These are phyloP conservation scores for Microplitis deprimator DNA, from an alignment of 2,888 invertebrate species.

Conservation along the genomic window DNA sequence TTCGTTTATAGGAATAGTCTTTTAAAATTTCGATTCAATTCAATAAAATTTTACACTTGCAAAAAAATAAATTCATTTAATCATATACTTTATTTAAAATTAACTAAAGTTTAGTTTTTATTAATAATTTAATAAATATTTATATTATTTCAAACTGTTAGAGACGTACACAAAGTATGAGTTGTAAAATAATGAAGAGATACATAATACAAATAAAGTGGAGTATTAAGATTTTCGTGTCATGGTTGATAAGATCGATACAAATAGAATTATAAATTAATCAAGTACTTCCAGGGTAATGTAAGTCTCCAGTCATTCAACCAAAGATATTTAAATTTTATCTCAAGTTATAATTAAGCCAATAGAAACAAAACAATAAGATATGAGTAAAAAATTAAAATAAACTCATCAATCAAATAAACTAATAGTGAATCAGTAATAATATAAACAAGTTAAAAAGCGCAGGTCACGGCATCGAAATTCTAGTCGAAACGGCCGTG, in stretches of 20 bases:
- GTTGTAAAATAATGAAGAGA: not conserved
- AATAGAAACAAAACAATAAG: not conserved
- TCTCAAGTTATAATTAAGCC: not conserved
- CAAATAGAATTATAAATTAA: no score
- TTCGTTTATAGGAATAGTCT: conserved; percentile 15
- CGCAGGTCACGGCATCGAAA: conserved; percentile 28
- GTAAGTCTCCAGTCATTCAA: no score
- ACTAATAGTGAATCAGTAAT: not conserved
- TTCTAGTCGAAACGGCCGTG: conserved; percentile 29
- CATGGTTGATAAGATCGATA: no score
- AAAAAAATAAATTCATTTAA: not conserved
- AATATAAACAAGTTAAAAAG: not conserved
- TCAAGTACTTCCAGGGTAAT: no score
- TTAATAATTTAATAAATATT: no score
- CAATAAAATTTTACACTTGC: not conserved
- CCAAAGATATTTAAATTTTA: not conserved
- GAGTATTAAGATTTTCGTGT: no score
- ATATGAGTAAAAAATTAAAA: not conserved
- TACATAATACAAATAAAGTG: no score
- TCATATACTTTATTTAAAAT: no score
- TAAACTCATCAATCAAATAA: not conserved
- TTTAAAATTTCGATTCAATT: not conserved
- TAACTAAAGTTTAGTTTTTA: no score
- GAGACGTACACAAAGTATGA: no score
- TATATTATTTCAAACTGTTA: no score